phyloP scores from a whole-genome alignment of 2,888 invertebrate species.

The Endotricha flammealis region DNA sequence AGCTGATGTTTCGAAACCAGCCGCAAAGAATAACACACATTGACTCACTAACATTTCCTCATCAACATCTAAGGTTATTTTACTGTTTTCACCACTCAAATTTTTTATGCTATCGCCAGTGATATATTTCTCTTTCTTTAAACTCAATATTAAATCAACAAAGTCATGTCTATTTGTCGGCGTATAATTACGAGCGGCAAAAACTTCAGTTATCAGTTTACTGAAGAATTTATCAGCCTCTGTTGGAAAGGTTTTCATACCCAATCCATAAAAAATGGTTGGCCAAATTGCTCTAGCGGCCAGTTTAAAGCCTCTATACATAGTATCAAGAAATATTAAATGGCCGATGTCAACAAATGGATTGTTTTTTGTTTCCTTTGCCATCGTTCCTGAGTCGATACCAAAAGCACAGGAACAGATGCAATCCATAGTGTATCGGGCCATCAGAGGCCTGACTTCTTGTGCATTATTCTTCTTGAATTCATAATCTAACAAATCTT shows the following conservation, averaged over 20 bases:
- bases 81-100: background rate
- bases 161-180: slow-evolving; percentile 19
- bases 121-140: slow-evolving; percentile 15
- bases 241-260: slow-evolving; percentile 24
- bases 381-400: slow-evolving; percentile 32
- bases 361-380: slow-evolving; percentile 23
- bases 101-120: slow-evolving; percentile 6
- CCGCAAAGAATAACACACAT: slow-evolving; percentile 49
- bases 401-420: slow-evolving; percentile 36
- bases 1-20: slow-evolving; percentile 35
- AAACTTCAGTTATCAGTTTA: slow-evolving; percentile 9
- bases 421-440: slow-evolving; percentile 34
- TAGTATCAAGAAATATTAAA: slow-evolving; percentile 22
- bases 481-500: slow-evolving; percentile 30
- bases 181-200: slow-evolving; percentile 10
- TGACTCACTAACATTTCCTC: background rate
- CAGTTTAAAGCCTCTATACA: slow-evolving; percentile 19
- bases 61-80: background rate
- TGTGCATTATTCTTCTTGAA: slow-evolving; percentile 13
- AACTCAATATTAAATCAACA: slow-evolving; percentile 17
- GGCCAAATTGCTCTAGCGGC: slow-evolving; percentile 34
- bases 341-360: slow-evolving; percentile 30
- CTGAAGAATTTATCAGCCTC: slow-evolving; percentile 29
- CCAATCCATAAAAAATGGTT: slow-evolving; percentile 30
- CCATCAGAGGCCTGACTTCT: slow-evolving; percentile 24